Base-by-base conservation (phyloP, 30 jellyfish, hydroid and myxozoan species). In the Turritopsis rubra region DNA sequence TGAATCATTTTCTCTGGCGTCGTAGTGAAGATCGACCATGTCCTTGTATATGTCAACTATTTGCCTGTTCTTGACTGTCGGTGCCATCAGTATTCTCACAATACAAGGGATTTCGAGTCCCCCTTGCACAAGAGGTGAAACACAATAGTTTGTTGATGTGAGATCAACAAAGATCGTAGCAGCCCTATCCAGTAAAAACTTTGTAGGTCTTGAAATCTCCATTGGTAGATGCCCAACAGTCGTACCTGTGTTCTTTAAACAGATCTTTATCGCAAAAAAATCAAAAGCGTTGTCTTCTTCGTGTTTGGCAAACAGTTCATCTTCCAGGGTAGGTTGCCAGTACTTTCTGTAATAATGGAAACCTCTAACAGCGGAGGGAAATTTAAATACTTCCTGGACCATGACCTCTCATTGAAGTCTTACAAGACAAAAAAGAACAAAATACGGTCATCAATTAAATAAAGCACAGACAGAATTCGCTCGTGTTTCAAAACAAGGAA, bases 261-360 rank as follows among this genome's bases (percentile, higher is more conserved):
- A 26, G 65, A 0, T 74, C 65, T 74, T 74, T 74, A 74, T 74
- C 24, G 82, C 82, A 74, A 74, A 73, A 74, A 73, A 26, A 74
- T 74, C 82, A 74, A 23, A 74, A 74, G 82, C 65, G 41, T 74
- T 74, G 24, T 30, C 82, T 74, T 29, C 60, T 73, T 74, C 82
- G 65, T 74, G 82, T n/a, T 28, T 24, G 82, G 65, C 53, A 74
- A 74, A 74, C 41, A 74, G 65, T 74, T 74, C 60, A n/a, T 74
- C 82, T 74, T 74, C 82, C 60, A 74, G 82, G 24, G 54, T 74
- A n/a, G 82, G 82, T 26, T 29, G 53, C 82, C 82, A 74, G 65
- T 74, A 74, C 41, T 52, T 27, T 23, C 65, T 27, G 41, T 74
- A 74, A 74, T 74, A 74, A 74, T 74, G 71, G 1, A 74, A 74